phyloP scores from a whole-genome alignment of 1,140 invertebrate species.

The Brachionus angularis region DNA sequence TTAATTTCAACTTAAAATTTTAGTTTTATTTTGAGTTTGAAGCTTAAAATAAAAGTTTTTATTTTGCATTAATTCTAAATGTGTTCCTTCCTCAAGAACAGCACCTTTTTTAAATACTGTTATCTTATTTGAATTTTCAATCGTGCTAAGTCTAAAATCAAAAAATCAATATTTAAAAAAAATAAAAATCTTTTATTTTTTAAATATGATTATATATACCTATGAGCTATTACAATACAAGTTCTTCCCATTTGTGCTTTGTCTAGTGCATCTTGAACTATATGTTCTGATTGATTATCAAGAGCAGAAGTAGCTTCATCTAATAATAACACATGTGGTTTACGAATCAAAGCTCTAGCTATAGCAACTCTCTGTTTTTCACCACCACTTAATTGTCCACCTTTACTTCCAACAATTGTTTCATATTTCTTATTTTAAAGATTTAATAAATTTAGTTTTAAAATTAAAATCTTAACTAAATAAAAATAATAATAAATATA shows the following conservation, averaged over 20 bases:
- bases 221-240: conserved; percentile 60
- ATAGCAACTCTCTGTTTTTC: conserved; percentile 51
- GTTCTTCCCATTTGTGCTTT: conserved; percentile 55
- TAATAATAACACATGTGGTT: conserved; percentile 71
- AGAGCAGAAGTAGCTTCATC: conserved; percentile 85
- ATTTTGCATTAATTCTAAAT: background rate
- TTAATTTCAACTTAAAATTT: too few relatives aligned
- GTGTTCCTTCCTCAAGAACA: background rate
- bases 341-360: conserved; percentile 59
- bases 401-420: conserved; percentile 53
- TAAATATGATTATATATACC: too few relatives aligned
- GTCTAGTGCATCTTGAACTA: conserved; percentile 60
- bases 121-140: background rate
- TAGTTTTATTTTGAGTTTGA: too few relatives aligned
- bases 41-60: background rate
- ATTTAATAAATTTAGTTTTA: background rate
- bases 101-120: background rate
- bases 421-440: conserved; percentile 48
- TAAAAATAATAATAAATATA: background rate
- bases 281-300: conserved; percentile 73
- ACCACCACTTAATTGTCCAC: too few relatives aligned
- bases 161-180: too few relatives aligned
- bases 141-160: background rate
- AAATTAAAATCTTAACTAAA: too few relatives aligned
- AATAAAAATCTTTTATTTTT: too few relatives aligned